A percentile compares a stretch with the other conserved stretches of the same genome.
Evolutionary conservation across 2,113 vertebrate genomes (phyloP).

Genomic region (Syrmaticus mikado): DNA sequence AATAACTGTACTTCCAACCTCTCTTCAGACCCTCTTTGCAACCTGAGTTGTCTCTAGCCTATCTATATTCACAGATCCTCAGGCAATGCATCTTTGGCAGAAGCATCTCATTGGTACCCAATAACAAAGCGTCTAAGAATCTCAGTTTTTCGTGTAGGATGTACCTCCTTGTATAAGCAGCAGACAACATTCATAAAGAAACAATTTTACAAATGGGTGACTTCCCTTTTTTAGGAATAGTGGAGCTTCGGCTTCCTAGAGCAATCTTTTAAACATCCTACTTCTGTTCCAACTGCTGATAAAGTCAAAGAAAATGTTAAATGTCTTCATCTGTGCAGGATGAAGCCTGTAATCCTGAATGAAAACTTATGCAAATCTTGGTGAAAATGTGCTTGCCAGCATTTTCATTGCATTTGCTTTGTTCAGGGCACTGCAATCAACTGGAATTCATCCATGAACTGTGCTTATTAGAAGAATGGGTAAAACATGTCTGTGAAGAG

Average conservation of each 20-base stretch:
- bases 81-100: background rate
- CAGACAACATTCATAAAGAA: background rate
- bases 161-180: background rate
- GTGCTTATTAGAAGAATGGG: conserved; percentile 3
- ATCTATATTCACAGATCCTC: background rate
- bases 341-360: background rate
- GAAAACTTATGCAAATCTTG: conserved; percentile 1
- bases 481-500: background rate
- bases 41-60: background rate
- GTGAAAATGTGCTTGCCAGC: background rate
- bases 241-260: background rate
- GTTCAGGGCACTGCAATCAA: background rate
- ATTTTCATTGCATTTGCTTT: background rate
- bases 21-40: background rate
- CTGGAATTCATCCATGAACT: conserved; percentile 13
- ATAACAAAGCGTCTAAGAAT: background rate
- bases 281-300: background rate
- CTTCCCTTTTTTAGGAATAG: background rate
- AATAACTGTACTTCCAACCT: background rate
- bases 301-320: conserved; percentile 19
- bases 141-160: background rate
- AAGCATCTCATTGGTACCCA: background rate
- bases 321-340: background rate
- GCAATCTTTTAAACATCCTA: background rate
- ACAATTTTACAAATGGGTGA: background rate